Evolutionary conservation across 64 coral and sea anemone species (phyloP).

Genomic region (Montipora cactus): DNA sequence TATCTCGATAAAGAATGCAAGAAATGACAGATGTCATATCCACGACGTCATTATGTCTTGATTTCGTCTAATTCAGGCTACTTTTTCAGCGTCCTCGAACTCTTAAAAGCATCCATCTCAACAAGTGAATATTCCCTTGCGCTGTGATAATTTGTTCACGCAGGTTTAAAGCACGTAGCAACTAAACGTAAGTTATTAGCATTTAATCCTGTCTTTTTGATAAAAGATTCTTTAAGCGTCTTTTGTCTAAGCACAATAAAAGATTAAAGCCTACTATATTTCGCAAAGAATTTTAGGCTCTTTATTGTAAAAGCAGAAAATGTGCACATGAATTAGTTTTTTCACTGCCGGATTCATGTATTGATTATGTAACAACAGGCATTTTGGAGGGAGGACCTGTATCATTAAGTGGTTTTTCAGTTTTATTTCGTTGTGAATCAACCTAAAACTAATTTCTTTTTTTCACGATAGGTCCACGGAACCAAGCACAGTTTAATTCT

Average conservation of each 20-base stretch:
- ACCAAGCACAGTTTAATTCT: too few relatives aligned
- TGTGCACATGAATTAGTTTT: too few relatives aligned
- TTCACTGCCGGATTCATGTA: too few relatives aligned
- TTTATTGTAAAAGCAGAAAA: too few relatives aligned
- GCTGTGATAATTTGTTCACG: not conserved
- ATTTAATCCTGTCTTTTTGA: not conserved
- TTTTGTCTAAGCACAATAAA: not conserved
- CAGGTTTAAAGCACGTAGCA: not conserved
- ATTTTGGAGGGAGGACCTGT: too few relatives aligned
- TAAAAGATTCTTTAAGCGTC: not conserved
- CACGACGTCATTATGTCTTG: not conserved
- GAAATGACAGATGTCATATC: not conserved
- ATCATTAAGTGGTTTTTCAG: too few relatives aligned
- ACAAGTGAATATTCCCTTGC: conserved; percentile 30
- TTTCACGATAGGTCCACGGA: too few relatives aligned
- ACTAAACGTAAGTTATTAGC: not conserved
- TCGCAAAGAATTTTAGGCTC: not conserved
- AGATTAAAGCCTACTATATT: not conserved
- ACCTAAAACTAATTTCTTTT: too few relatives aligned
- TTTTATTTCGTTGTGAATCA: too few relatives aligned
- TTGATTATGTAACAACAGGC: too few relatives aligned
- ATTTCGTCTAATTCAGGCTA: not conserved
- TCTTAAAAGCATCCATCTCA: too few relatives aligned
- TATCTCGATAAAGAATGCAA: not conserved
- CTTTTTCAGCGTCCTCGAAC: not conserved